These are phyloP conservation scores for Rhea americana DNA, from an alignment of 2,113 vertebrate genomes.

Conservation along the genomic window DNA sequence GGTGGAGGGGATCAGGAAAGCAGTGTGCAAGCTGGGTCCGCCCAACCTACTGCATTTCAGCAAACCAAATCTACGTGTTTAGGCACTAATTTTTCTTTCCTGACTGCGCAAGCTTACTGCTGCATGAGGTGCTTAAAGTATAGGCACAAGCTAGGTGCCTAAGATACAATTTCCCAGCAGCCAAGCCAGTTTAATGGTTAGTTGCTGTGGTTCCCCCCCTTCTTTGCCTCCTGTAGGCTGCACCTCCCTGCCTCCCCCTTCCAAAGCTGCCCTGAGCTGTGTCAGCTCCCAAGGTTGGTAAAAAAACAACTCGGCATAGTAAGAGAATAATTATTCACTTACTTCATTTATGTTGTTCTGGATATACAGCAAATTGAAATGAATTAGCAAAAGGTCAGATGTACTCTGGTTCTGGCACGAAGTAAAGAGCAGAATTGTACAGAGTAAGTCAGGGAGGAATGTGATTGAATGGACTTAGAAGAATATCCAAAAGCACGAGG, in stretches of 20 bases:
- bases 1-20: too few relatives aligned
- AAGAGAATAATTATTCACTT: neutral
- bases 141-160: neutral
- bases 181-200: neutral
- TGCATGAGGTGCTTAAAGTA: neutral
- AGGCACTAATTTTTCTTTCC: neutral
- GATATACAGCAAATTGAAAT: neutral
- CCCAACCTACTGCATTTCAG: neutral
- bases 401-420: neutral
- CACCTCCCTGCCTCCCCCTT: neutral
- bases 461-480: neutral
- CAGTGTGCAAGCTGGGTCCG: neutral
- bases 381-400: neutral
- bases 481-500: neutral
- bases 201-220: rapidly evolving
- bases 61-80: neutral
- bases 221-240: neutral
- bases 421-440: neutral
- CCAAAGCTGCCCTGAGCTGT: neutral
- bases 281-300: neutral
- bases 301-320: neutral
- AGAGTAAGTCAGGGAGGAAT: neutral
- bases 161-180: neutral
- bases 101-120: neutral
- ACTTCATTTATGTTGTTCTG: neutral